These are phyloP conservation scores for Elgaria multicarinata DNA, from an alignment of 2,113 vertebrate species.

Conservation along the genomic window DNA sequence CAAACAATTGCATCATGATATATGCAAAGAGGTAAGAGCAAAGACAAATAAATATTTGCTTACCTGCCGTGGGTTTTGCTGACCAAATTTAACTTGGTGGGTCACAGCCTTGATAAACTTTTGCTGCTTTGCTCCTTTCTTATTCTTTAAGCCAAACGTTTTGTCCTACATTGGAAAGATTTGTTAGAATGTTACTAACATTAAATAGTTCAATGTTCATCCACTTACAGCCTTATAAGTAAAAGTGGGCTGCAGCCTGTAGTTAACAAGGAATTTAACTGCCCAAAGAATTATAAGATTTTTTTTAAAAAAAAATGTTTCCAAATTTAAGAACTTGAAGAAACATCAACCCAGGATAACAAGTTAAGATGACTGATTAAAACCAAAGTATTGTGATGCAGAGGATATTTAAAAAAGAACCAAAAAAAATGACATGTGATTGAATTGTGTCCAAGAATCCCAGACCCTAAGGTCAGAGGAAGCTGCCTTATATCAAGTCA, in stretches of 20 bases:
- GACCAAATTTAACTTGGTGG: conserved; percentile 95
- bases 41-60: neutral
- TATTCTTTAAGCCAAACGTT: conserved; percentile 98
- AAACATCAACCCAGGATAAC: neutral
- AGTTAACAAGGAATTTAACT: neutral
- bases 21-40: rapidly evolving
- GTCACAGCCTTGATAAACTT: conserved; percentile 98
- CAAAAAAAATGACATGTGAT: too few species aligned
- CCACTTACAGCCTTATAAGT: neutral
- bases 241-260: neutral
- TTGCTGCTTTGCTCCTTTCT: conserved; percentile 98
- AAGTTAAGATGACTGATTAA: neutral
- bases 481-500: too few species aligned
- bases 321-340: neutral
- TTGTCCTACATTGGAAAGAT: conserved; percentile 86
- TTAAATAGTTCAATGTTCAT: neutral
- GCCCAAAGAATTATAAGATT: neutral
- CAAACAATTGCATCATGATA: rapidly evolving
- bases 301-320: neutral
- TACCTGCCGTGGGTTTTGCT: conserved; percentile 89
- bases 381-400: neutral
- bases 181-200: neutral
- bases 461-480: too few species aligned
- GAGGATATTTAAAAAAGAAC: neutral
- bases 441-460: neutral